Percentiles rank a stretch among this genome's conserved stretches.
phyloP scores from a whole-genome alignment of 2,113 vertebrate species.

The Strigops habroptila region DNA sequence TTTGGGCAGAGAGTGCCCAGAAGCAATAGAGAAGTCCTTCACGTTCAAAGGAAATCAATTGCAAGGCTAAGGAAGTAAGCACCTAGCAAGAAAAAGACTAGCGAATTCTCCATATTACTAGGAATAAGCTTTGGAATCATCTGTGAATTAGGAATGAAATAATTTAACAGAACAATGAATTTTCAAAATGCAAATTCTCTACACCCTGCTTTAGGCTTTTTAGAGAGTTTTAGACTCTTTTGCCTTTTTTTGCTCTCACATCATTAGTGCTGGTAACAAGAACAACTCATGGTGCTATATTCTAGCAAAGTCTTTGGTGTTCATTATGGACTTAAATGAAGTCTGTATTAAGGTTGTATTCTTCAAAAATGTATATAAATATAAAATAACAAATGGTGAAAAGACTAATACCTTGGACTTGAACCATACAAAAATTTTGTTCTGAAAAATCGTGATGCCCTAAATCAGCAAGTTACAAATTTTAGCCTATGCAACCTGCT shows the following conservation, averaged over 20 bases:
- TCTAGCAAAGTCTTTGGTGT: neutral
- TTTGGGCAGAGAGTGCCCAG: neutral
- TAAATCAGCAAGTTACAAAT: neutral
- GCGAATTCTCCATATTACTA: neutral
- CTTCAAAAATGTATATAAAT: neutral
- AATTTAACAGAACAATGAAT: neutral
- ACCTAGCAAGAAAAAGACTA: neutral
- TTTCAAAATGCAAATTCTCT: neutral
- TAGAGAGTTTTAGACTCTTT: neutral
- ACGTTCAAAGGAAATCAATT: neutral
- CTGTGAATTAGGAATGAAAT: neutral
- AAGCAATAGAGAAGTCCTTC: neutral
- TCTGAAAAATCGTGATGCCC: neutral
- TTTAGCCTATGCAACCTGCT: neutral
- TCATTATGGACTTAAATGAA: neutral
- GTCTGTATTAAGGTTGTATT: neutral
- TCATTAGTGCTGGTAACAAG: neutral
- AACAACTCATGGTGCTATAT: neutral
- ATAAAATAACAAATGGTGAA: neutral
- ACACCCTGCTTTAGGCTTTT: neutral
- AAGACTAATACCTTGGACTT: neutral
- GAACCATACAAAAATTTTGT: neutral
- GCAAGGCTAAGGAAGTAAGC: neutral
- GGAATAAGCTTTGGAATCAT: neutral
- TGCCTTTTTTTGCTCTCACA: neutral